Base-by-base conservation (phyloP, 2,888 invertebrate genomes). In the Sycophila texana region DNA sequence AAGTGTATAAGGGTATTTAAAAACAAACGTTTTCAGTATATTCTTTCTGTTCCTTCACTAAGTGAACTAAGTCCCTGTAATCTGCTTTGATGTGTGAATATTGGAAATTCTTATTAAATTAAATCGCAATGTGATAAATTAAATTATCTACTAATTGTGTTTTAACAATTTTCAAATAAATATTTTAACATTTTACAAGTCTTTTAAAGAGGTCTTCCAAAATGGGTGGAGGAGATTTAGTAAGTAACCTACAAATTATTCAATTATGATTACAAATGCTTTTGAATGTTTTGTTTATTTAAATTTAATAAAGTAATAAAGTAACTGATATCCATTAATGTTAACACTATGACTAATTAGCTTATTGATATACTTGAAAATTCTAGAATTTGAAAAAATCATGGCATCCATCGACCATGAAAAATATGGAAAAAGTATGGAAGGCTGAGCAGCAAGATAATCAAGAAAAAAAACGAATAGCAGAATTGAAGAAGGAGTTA, bases 351-450 rank as follows among this genome's bases (percentile, higher is more conserved):
- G 60, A 2, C 20, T 22, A 60, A 20, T 20, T 4, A 26, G 18
- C 22, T 60, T 60, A 20, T 60, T 60, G 13, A 60, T 22, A 26
- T 67, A 53, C 51, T 49, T 79, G 55, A 14, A 53, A 77, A 22
- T 74, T 83, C 13, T 84, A 95, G 95, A 95, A 95, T 90, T 92
- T 95, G 2, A 95, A 95, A 83, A 95, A 95, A 87, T 95, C 95
- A 91, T 95, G 95, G 95, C 95, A 95, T 91, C 95, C 95, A 26
- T 94, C 93, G 82, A 95, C 94, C 0, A 92, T 95, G 91, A 95
- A 94, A 87, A 95, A 95, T 86, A 95, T 95, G 88, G 95, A 95
- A 85, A 93, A 94, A 66, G 95, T 95, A 0, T 95, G 95, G 95
- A 95, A 95, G 87, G 95, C 95, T 0, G 95, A 95, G 84, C 94